Percentiles rank a stretch among this genome's conserved stretches.
These are phyloP conservation scores for Nipponacmea schrenckii DNA, from an alignment of 2,888 invertebrate genomes.

Conservation along the genomic window DNA sequence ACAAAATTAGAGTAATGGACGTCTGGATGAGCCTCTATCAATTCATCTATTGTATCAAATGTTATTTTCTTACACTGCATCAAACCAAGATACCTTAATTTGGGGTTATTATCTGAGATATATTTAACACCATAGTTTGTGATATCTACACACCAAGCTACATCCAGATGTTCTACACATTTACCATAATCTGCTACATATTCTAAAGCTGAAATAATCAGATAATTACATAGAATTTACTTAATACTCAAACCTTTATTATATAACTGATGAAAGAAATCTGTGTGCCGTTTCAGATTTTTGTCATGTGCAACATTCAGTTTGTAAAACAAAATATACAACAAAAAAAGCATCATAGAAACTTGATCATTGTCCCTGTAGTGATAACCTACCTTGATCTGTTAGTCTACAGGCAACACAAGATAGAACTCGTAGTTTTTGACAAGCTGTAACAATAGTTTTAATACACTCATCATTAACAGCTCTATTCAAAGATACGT, in stretches of 20 bases:
- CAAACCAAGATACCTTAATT: constrained; percentile 52
- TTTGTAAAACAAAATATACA: no score
- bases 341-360: no score
- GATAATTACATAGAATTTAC: background rate
- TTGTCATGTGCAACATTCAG: no score
- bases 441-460: constrained; percentile 35
- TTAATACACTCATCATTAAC: constrained; percentile 48
- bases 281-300: no score
- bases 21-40: constrained; percentile 45
- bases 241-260: no score
- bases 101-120: constrained; percentile 44
- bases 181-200: constrained; percentile 40
- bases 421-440: constrained; percentile 39
- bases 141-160: constrained; percentile 56
- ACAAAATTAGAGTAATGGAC: constrained; percentile 56
- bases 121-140: constrained; percentile 48
- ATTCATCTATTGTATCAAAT: constrained; percentile 42
- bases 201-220: constrained; percentile 38
- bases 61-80: constrained; percentile 57
- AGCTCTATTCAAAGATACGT: constrained; percentile 45
- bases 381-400: constrained; percentile 41
- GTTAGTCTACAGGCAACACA: constrained; percentile 52
- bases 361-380: no score
- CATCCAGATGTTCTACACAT: constrained; percentile 50
- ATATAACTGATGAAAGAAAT: no score